Base-by-base conservation (phyloP, 2,888 invertebrate genomes). In the Labia minor region DNA sequence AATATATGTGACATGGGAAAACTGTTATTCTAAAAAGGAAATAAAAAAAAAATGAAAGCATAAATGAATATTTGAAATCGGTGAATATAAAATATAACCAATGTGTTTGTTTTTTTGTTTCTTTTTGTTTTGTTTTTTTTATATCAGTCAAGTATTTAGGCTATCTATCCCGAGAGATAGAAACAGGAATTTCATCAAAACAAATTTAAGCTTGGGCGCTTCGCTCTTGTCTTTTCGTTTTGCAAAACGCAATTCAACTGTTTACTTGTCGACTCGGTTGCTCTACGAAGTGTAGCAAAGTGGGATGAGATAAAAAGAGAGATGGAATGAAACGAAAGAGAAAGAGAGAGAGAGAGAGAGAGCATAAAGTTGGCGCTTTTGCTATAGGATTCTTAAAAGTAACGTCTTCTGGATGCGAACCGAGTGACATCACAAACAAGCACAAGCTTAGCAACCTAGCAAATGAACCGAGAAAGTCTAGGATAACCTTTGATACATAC, bases 401-500 rank as follows among this genome's bases (percentile, higher is more conserved):
- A 49, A 14, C 49, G 49, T 49, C 49, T 49, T 49, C 49, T 49
- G 49, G 49, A 49, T 49, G 2, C 49, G 49, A 49, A 49, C n/a
- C 3, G 49, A 49, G 16, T 49, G 49, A 49, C 49, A 49, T 49
- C 14, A 16, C 49, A 49, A 49, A 49, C 49, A 49, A 10, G 49
- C 49, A 49, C 49, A 10, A 4, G 49, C n/a, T 16, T 16, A 8
- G 11, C 6, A 6, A 6, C 33, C 33, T n/a, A 49, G 49, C 49
- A 49, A 49, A 49, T 49, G 49, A 49, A 49, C 49, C 49, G 49
- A 49, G 49, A 49, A 49, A 49, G n/a, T 49, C 49, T 49, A 49
- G 49, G 3, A 2, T 49, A 49, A 49, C 49, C 49, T 26, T 26
- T 26, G 26, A 8, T 26, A 26, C 26, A 26, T 26, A 26, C 26